Percentiles rank a stretch among this genome's conserved stretches.
Evolutionary conservation across 2,113 vertebrate species (phyloP).

Genomic region (Atractosteus spatula): DNA sequence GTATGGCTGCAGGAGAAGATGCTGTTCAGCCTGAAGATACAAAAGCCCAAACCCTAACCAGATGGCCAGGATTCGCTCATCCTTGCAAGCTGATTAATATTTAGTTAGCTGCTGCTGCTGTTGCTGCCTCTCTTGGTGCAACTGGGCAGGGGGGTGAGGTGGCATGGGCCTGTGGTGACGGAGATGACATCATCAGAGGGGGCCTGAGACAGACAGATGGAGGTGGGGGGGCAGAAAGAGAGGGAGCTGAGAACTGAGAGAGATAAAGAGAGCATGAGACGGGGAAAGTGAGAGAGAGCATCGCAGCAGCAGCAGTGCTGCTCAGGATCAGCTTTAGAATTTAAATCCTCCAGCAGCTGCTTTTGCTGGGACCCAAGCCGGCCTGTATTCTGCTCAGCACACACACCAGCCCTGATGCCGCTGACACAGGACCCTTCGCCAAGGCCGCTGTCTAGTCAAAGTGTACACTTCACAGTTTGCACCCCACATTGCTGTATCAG

Average conservation of each 20-base stretch:
- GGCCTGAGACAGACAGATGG: neutral
- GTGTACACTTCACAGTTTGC: too few relatives aligned
- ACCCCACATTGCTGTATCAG: too few relatives aligned
- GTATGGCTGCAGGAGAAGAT: constrained; percentile 13
- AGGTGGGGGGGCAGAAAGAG: constrained; percentile 24
- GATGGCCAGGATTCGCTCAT: constrained; percentile 57
- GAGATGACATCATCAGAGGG: constrained; percentile 6
- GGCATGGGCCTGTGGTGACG: constrained; percentile 2
- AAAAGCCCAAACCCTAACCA: constrained; percentile 42
- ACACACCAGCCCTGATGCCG: neutral
- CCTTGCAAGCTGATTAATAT: constrained; percentile 55
- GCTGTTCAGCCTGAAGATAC: neutral
- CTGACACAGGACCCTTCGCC: too few relatives aligned
- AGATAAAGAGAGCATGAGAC: constrained; percentile 26
- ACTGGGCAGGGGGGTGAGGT: neutral
- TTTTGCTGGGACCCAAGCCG: neutral
- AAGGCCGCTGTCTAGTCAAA: too few relatives aligned
- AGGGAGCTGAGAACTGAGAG: constrained; percentile 25
- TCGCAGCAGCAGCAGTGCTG: constrained; percentile 40
- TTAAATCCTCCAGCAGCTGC: constrained; percentile 42
- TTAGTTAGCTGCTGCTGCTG: constrained; percentile 60
- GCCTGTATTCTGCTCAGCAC: too few relatives aligned
- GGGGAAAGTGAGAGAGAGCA: constrained; percentile 35
- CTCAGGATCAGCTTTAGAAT: constrained; percentile 57
- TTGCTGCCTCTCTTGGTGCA: constrained; percentile 3